Evolutionary conservation across 2,888 invertebrate species (phyloP).

Genomic region (Spisula subtruncata): DNA sequence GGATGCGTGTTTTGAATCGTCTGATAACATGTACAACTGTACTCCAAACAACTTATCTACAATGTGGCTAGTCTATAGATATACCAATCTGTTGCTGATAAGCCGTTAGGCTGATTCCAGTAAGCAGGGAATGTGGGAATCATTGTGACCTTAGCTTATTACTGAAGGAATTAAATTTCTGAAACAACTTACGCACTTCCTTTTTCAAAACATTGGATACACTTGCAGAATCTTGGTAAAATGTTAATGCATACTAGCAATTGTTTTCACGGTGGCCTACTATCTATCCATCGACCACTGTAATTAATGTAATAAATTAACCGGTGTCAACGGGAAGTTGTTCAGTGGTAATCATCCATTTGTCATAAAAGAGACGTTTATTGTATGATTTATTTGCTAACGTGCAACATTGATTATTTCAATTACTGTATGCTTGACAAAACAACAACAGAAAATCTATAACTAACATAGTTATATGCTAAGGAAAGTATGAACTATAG

Average conservation of each 20-base stretch:
- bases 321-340: background rate
- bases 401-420: too few relatives aligned
- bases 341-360: too few relatives aligned
- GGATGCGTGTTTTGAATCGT: too few relatives aligned
- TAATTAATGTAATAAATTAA: background rate
- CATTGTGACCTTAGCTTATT: background rate
- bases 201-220: background rate
- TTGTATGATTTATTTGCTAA: too few relatives aligned
- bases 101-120: background rate
- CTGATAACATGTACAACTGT: background rate
- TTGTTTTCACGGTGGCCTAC: too few relatives aligned
- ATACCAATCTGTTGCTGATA: conserved; percentile 12
- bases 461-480: too few relatives aligned
- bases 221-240: background rate
- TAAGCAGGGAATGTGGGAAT: conserved; percentile 6
- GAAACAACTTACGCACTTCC: background rate
- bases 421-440: too few relatives aligned
- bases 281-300: background rate
- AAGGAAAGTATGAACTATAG: too few relatives aligned
- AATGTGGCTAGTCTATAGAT: conserved; percentile 1
- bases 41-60: background rate
- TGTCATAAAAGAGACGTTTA: too few relatives aligned
- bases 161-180: background rate
- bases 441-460: too few relatives aligned
- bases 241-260: background rate